Base-by-base conservation (phyloP, 1,140 invertebrate genomes). In the Drosophila bocqueti region DNA sequence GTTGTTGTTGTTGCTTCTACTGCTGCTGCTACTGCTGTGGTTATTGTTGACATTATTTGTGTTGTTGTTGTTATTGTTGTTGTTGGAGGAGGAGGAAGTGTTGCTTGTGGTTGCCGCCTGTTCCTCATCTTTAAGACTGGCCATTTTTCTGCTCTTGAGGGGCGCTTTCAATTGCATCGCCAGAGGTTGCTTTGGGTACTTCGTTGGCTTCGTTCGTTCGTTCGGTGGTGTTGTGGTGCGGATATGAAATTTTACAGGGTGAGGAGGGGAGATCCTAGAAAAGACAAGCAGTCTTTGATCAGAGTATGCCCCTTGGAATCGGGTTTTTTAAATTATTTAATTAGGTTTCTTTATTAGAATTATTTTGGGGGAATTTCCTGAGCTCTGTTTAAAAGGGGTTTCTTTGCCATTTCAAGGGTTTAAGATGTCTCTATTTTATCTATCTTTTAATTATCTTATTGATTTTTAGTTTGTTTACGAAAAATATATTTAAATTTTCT, bases 121-220 rank as follows among this genome's bases (percentile, higher is more conserved):
- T 67, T 89, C 85, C 55, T 84, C 85, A 90, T 89, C 81, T 84
- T 89, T 90, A 69, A 89, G 71, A 85, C 85, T 89, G 69, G 85
- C 85, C 85, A 89, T 89, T 67, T 75, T 89, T 74, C 85, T 90
- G 78, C 78, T 81, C 62, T 79, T 84, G 65, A 85, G 75, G 65
- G 85, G 75, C 85, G 67, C 60, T 90, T 89, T 89, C 67, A 89
- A 90, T 85, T 89, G 85, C 85, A 89, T 89, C 81, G 81, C 83
- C 84, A 89, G 81, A 38, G 61, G 66, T 69, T 69, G 61, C 47
- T 69, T 64, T 38, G 61, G 61, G 21, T 52, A 57, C 43, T 83
- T 66, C 69, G 55, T 54, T 54, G 52, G 63, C 55, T 64, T 46
- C 58, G 60, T 79, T 67, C 58, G 68, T 64, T 46, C 58, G 60